Base-by-base conservation (phyloP, 2,888 invertebrate genomes). In the Tanaodytes sp. region DNA sequence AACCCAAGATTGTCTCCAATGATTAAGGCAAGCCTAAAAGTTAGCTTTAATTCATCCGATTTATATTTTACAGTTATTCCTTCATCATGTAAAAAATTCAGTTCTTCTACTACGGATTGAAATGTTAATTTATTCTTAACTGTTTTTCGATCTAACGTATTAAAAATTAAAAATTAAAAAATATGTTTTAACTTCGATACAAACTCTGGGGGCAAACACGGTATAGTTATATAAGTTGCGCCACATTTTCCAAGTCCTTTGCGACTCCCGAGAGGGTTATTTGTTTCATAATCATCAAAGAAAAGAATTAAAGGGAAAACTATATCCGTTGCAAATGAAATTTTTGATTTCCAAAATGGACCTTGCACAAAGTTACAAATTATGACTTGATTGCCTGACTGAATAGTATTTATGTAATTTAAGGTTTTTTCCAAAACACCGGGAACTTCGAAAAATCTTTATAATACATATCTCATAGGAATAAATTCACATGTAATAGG, bases 1-100 rank as follows among this genome's bases (percentile, higher is more conserved):
- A 73, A 9, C 12, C 71, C 75, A 5, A 73, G 40, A 59, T 75
- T 75, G 33, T 73, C 72, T 9, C 68, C 72, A 11, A 71, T 23
- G 8, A 74, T 58, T 40, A 33, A 33, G 4, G 33, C 6, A 66
- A 54, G 6, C 43, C 39, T 16, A 66, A 72, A 74, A 9, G 11
- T 33, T 9, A 33, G 33, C 43, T 54, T 59, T 19, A 74, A 39
- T 55, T 45, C 51, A 14, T 57, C 66, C 12, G 42, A 39, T 6
- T 16, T 23, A 33, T 45, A 23, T 9, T 52, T 39, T 11, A 74
- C 42, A 31, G 43, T 46, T 20, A 72, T 65, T 9, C 71, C 71
- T 4, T 36, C 31, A 2, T 37, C 55, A 46, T 58, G 40, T 3
- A 74, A 33, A 57, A 42, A 63, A 36, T 27, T 27, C n/a, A n/a